Conservation (phyloP, 30 jellyfish, hydroid and myxozoan genomes). For the Chrysaora quinquecirrha region DNA sequence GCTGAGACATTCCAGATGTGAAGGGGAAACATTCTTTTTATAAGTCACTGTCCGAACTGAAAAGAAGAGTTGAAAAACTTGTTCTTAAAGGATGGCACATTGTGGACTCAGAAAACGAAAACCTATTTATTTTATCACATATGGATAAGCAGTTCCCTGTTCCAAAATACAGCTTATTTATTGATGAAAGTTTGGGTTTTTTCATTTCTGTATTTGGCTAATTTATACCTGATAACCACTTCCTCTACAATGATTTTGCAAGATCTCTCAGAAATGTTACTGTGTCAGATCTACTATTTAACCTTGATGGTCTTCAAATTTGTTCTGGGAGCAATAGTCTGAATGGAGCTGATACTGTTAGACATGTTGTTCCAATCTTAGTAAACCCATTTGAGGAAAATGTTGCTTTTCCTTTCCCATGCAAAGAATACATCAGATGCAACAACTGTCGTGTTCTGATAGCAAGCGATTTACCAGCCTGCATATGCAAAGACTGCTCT, state of each 20-base stretch:
- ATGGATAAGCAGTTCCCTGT: conserved; percentile 3
- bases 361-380: conserved; percentile 23
- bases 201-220: conserved; percentile 21
- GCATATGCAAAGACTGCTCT: no score
- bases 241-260: background rate
- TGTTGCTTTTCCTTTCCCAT: conserved; percentile 15
- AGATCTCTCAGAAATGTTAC: conserved; percentile 18
- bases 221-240: background rate
- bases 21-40: no score
- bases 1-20: no score
- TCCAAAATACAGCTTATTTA: conserved; percentile 12
- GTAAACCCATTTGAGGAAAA: conserved; percentile 24
- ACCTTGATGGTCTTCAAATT: conserved; percentile 4
- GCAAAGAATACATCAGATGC: conserved; percentile 32
- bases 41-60: conserved; percentile 4
- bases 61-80: no score
- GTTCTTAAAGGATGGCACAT: no score
- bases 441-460: conserved; percentile 21
- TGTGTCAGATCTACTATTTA: conserved; percentile 21
- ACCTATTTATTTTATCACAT: no score
- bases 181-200: conserved; percentile 31
- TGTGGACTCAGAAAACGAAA: no score
- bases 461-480: no score
- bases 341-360: conserved; percentile 7
- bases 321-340: background rate